Evolutionary conservation across 2,888 invertebrate species (phyloP).

Genomic region (Drosophila lutescens): DNA sequence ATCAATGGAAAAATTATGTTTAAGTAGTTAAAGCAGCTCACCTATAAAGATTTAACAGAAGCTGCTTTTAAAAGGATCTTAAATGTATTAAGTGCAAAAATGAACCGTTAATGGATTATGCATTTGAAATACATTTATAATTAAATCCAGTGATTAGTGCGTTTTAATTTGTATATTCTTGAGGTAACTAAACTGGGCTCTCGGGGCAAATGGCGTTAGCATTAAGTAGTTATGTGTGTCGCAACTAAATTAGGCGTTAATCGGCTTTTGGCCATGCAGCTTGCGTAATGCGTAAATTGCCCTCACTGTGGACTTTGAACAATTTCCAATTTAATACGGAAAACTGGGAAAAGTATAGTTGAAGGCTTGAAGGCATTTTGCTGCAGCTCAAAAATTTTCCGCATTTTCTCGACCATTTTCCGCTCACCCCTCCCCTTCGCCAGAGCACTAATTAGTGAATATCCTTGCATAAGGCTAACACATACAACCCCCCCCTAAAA

Average conservation of each 20-base stretch:
- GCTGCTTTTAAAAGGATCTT: no score
- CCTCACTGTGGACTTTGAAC: not conserved
- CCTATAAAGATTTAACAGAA: no score
- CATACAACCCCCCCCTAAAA: not conserved
- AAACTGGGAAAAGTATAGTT: not conserved
- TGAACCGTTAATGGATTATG: no score
- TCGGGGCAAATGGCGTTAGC: not conserved
- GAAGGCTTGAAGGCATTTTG: no score
- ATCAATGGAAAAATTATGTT: no score
- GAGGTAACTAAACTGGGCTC: not conserved
- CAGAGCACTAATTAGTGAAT: slow-evolving; percentile 33
- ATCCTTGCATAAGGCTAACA: slow-evolving; percentile 17
- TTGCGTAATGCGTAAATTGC: not conserved
- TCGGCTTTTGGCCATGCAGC: slow-evolving; percentile 15
- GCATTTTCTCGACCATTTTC: not conserved
- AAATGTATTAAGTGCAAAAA: no score
- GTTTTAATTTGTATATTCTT: not conserved
- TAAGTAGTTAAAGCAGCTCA: no score
- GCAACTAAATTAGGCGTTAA: slow-evolving; percentile 24
- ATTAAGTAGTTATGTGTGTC: slow-evolving; percentile 12
- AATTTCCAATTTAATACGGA: not conserved
- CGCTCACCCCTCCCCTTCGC: not conserved
- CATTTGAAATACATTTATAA: not conserved
- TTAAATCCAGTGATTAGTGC: not conserved
- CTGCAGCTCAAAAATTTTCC: not conserved